Base-by-base conservation (phyloP, 2,113 vertebrate species). In the Hyperoodon ampullatus region DNA sequence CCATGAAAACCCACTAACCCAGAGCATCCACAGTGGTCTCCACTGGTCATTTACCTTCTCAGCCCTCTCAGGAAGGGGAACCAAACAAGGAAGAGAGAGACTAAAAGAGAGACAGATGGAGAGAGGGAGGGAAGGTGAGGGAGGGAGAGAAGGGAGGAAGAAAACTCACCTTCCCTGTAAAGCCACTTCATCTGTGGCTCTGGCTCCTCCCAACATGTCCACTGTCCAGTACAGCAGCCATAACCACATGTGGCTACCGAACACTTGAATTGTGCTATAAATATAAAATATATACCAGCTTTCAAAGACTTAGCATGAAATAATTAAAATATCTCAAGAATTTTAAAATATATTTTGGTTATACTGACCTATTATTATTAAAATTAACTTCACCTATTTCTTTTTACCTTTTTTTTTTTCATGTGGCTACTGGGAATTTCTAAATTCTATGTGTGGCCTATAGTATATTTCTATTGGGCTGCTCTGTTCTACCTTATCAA, bases 191-290 rank as follows among this genome's bases (percentile, higher is more conserved):
- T 24, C 0, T 9, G 8, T 26, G 70, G 35, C 71, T 60, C 1
- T 21, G 24, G 44, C 24, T 23, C 30, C 28, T n/a, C 13, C 42
- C 24, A 14, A 35, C 18, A 14, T 14, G 60, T 9, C 9, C 1
- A 2, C n/a, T 33, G 13, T 21, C 77, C n/a, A 53, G 1, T 15
- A 60, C 1, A 4, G 74, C 0, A 55, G 24, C 42, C 35, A 0
- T 10, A 88, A 13, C 23, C 24, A 21, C 16, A 1, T 1, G 58
- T 30, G n/a, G 44, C 47, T 42, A 65, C 58, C 4, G 1, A 35
- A 23, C 35, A 11, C 30, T 0, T 1, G 21, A 65, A 26, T 5
- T 55, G 0, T 6, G 10, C 55, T 55, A 24, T 8, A 47, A 13
- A 47, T 3, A 2, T n/a, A 24, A 72, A 16, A 39, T 6, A 68